A percentile compares a stretch with the other conserved stretches of the same genome.
Conservation (phyloP, 2,888 invertebrate species). For the Baccha elongata region DNA sequence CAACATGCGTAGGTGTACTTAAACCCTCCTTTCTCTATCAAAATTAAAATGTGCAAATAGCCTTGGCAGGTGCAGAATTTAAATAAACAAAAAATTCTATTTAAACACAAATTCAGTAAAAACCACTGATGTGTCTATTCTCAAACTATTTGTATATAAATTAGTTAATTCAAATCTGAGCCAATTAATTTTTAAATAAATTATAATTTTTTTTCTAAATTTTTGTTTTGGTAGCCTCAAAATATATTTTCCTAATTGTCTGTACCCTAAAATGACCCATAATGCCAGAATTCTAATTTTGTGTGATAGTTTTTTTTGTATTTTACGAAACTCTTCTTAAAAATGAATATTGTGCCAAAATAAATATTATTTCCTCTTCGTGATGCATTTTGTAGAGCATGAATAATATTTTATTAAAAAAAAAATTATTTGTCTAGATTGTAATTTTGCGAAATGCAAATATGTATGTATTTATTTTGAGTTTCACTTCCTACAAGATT, state of each 20-base stretch:
- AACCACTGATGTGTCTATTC: not conserved
- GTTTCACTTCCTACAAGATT: constrained; percentile 20
- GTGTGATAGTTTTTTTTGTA: not conserved
- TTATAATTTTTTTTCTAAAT: not conserved
- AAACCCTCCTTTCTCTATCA: constrained; percentile 24
- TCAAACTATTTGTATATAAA: too few relatives aligned
- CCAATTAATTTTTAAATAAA: too few relatives aligned
- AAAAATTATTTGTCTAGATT: constrained; percentile 17
- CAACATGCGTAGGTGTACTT: constrained; percentile 9
- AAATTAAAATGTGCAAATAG: constrained; percentile 14
- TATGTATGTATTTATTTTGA: constrained; percentile 32
- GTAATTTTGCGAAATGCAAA: not conserved
- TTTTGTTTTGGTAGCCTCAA: not conserved
- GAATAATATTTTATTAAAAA: constrained; percentile 24
- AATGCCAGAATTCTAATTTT: constrained; percentile 7
- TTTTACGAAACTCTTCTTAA: not conserved
- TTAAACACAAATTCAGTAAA: not conserved
- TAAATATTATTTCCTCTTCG: constrained; percentile 7
- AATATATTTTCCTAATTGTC: constrained; percentile 27
- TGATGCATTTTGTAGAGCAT: constrained; percentile 31
- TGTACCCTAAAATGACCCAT: constrained; percentile 1
- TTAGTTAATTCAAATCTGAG: too few relatives aligned
- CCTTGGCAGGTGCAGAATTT: constrained; percentile 23
- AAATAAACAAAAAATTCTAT: constrained; percentile 25
- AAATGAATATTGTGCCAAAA: not conserved